Percentiles rank a stretch among this genome's conserved stretches.
phyloP scores from a whole-genome alignment of 2,888 invertebrate species.

The Leucoptera coffeella region DNA sequence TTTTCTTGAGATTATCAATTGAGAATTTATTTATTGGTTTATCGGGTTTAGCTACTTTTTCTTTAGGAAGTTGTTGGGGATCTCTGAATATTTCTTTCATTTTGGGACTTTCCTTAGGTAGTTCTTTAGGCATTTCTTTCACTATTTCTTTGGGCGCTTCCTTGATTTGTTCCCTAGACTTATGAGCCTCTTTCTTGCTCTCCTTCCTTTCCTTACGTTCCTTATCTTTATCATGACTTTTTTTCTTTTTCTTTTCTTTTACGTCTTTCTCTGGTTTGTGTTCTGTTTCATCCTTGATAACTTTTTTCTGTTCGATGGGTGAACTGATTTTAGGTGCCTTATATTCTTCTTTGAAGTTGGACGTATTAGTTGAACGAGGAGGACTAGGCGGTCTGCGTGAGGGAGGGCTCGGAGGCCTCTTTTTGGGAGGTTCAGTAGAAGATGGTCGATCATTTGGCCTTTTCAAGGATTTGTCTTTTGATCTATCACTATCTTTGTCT shows the following conservation, averaged over 20 bases:
- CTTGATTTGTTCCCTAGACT: slow-evolving; percentile 36
- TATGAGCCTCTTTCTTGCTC: slow-evolving; percentile 52
- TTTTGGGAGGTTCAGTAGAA: slow-evolving; percentile 33
- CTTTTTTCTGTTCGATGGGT: slow-evolving; percentile 21
- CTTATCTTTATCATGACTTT: slow-evolving; percentile 59
- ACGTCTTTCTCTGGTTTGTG: slow-evolving; percentile 44
- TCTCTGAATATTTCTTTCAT: slow-evolving; percentile 25
- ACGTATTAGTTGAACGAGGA: slow-evolving; percentile 31
- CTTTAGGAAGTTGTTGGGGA: slow-evolving; percentile 19
- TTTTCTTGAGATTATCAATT: slow-evolving; percentile 40
- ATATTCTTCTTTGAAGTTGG: slow-evolving; percentile 38
- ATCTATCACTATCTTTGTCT: slow-evolving; percentile 52
- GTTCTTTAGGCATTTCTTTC: slow-evolving; percentile 20
- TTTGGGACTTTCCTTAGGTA: slow-evolving; percentile 20
- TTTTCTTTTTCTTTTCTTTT: slow-evolving; percentile 54
- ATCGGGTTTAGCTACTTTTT: slow-evolving; percentile 28
- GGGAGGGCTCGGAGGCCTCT: slow-evolving; percentile 13
- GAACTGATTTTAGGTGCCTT: slow-evolving; percentile 26
- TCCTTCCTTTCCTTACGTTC: slow-evolving; percentile 54
- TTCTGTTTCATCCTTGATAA: slow-evolving; percentile 37
- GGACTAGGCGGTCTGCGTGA: slow-evolving; percentile 10
- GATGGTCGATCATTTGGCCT: slow-evolving; percentile 30
- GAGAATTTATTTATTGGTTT: slow-evolving; percentile 40
- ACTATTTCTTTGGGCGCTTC: slow-evolving; percentile 23
- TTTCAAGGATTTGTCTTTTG: slow-evolving; percentile 50